These are phyloP conservation scores for Pitta sordida DNA, from an alignment of 2,113 vertebrate species.

Conservation along the genomic window DNA sequence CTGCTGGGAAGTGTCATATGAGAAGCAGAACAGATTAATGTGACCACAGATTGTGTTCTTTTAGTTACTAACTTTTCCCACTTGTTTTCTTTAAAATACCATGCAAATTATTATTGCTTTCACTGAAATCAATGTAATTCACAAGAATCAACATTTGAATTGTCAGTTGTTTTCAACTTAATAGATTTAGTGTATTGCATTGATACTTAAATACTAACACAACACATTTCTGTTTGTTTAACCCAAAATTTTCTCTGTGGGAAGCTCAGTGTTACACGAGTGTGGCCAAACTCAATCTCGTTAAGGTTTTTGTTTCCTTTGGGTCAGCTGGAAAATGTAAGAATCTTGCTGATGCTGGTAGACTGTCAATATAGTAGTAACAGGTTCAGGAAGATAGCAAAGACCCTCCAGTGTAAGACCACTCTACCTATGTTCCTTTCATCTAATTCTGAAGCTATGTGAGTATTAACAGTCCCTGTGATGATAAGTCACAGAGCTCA, in stretches of 20 bases:
- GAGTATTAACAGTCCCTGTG: not conserved
- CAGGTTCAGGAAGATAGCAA: not conserved
- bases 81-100: not conserved
- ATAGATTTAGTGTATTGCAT: not conserved
- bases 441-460: not conserved
- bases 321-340: not conserved
- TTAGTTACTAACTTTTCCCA: not conserved
- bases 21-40: not conserved
- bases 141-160: not conserved
- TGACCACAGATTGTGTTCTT: not conserved
- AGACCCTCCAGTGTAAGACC: not conserved
- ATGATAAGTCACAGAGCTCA: not conserved
- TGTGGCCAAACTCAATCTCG: not conserved
- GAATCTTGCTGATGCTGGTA: not conserved
- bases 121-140: not conserved
- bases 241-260: not conserved
- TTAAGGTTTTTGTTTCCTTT: constrained; percentile 1
- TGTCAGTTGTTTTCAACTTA: not conserved
- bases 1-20: not conserved
- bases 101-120: not conserved
- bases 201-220: not conserved
- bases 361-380: not conserved
- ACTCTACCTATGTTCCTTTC: not conserved
- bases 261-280: not conserved
- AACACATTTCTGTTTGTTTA: not conserved